Percentiles rank a stretch among this genome's conserved stretches.
Evolutionary conservation across 2,888 invertebrate species (phyloP).

Genomic region (Meiosimyza platycephala): DNA sequence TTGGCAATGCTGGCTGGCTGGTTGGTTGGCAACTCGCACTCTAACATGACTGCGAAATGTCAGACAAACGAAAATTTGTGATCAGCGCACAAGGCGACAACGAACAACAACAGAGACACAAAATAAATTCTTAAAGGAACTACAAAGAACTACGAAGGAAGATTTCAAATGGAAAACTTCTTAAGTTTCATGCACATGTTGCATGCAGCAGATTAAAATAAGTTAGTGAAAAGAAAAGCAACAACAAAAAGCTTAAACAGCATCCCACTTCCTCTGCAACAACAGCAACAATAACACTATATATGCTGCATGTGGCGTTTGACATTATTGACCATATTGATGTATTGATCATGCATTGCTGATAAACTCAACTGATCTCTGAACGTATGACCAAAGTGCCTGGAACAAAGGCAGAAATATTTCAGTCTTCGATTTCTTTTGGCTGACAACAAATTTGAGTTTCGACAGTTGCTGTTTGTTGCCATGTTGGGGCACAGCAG

Average conservation of each 20-base stretch:
- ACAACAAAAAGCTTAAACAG: neutral
- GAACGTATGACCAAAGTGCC: neutral
- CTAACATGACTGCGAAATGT: slow-evolving; percentile 23
- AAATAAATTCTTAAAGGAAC: slow-evolving; percentile 27
- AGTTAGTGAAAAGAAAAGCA: neutral
- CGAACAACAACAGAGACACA: slow-evolving; percentile 30
- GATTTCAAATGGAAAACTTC: slow-evolving; percentile 3
- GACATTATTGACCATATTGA: slow-evolving; percentile 54
- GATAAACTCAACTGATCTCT: slow-evolving; percentile 44
- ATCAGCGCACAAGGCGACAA: slow-evolving; percentile 38
- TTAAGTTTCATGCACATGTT: slow-evolving; percentile 32
- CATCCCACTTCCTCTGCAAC: slow-evolving; percentile 12
- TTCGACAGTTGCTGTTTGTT: slow-evolving; percentile 18
- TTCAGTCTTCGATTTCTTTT: too few relatives aligned
- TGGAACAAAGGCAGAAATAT: neutral
- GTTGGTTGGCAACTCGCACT: slow-evolving; percentile 3
- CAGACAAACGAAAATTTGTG: slow-evolving; percentile 29
- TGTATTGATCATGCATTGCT: slow-evolving; percentile 51
- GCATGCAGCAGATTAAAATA: slow-evolving; percentile 1
- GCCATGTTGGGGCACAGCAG: neutral
- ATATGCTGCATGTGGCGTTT: slow-evolving; percentile 41
- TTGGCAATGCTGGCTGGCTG: slow-evolving; percentile 20
- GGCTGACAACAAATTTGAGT: slow-evolving; percentile 26
- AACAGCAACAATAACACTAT: slow-evolving; percentile 8
- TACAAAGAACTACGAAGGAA: neutral